These are phyloP conservation scores for Dicerorhinus sumatrensis DNA, from an alignment of 2,113 vertebrate species.

Conservation along the genomic window DNA sequence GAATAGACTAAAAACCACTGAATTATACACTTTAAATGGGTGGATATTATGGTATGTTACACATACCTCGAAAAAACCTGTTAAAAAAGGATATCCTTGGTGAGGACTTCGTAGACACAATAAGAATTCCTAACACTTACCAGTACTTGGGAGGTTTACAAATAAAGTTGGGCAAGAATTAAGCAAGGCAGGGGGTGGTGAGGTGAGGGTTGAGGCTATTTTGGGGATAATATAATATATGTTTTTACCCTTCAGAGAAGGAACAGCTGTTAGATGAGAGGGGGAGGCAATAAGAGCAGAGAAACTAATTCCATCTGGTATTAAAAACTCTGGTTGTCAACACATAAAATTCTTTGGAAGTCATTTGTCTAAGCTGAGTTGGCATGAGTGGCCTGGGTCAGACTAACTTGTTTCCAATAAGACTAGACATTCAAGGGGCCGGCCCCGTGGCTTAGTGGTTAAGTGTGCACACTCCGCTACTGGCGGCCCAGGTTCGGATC, in stretches of 20 bases:
- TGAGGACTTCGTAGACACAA: background rate
- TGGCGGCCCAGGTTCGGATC: too few relatives aligned
- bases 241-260: slow-evolving; percentile 43
- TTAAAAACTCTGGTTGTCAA: slow-evolving; percentile 50
- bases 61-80: background rate
- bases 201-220: background rate
- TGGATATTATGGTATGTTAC: background rate
- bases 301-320: background rate
- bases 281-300: background rate
- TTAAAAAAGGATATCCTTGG: background rate
- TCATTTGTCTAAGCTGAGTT: background rate
- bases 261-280: slow-evolving; percentile 49
- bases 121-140: background rate
- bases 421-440: too few relatives aligned
- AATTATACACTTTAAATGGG: background rate
- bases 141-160: background rate
- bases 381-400: background rate
- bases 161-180: background rate
- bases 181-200: background rate
- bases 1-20: background rate
- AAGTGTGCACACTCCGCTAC: too few relatives aligned
- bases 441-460: too few relatives aligned
- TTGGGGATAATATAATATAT: background rate
- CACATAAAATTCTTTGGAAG: background rate
- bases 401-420: background rate